phyloP scores from a whole-genome alignment of 2,888 invertebrate genomes.

The Cryptocephalus primarius region DNA sequence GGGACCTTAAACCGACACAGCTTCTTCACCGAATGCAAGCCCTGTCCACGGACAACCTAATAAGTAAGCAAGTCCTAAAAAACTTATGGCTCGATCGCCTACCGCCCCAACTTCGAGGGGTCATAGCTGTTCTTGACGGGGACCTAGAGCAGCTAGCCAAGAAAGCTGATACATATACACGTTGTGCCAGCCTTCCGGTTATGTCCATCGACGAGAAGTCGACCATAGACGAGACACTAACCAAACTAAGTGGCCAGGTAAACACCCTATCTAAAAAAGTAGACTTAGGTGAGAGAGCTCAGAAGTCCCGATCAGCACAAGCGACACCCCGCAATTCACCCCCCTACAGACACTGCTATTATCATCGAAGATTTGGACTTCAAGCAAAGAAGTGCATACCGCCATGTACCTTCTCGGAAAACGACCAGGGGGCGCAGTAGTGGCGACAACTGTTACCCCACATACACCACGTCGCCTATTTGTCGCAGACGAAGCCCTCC shows the following conservation, averaged over 20 bases:
- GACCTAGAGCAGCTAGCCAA: not conserved
- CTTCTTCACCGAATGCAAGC: not conserved
- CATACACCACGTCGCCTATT: not conserved
- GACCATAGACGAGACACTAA: not conserved
- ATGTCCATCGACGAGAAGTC: not conserved
- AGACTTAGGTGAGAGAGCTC: not conserved
- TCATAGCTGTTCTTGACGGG: constrained; percentile 1
- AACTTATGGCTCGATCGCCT: constrained; percentile 1
- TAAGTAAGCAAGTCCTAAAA: not conserved
- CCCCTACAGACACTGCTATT: not conserved
- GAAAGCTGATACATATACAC: not conserved
- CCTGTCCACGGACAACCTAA: not conserved
- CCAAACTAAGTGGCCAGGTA: not conserved
- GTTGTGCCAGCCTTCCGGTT: not conserved
- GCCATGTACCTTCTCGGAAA: not conserved
- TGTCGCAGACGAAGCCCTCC: not conserved
- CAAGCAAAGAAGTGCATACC: not conserved
- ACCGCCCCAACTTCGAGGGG: constrained; percentile 1
- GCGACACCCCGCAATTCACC: not conserved
- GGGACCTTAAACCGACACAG: not conserved
- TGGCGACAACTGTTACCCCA: not conserved
- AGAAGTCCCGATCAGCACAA: not conserved
- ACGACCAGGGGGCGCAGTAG: not conserved
- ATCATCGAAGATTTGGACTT: not conserved
- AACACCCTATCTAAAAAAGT: not conserved